A percentile compares a stretch with the other conserved stretches of the same genome.
phyloP scores from a whole-genome alignment of 2,888 invertebrate genomes.

The Drosophila infuscata region DNA sequence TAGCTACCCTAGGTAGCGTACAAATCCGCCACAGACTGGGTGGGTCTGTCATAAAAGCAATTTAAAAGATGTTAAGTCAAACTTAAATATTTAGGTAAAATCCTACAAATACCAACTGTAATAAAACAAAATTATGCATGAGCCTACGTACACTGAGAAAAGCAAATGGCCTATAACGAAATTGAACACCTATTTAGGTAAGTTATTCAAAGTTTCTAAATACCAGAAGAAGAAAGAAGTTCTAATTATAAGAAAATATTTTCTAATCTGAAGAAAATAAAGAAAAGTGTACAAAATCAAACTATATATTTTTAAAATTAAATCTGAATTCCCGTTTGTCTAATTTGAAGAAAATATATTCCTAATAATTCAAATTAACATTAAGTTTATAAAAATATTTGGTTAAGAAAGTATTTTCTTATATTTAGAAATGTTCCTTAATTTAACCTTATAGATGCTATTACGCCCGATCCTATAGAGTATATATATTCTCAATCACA shows the following conservation, averaged over 20 bases:
- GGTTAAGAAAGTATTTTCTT: not conserved
- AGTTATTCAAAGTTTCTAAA: not conserved
- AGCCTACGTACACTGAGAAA: not conserved
- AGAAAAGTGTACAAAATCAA: not conserved
- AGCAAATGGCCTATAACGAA: not conserved
- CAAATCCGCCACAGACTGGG: not conserved
- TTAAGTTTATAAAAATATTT: not conserved
- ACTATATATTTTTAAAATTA: not conserved
- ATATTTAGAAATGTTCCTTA: not conserved
- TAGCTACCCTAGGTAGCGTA: slow-evolving; percentile 33
- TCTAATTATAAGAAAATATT: not conserved
- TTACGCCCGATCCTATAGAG: not conserved
- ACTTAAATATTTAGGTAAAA: slow-evolving; percentile 10
- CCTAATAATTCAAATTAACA: not conserved
- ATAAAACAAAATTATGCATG: not conserved
- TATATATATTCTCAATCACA: not conserved
- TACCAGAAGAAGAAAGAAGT: not conserved
- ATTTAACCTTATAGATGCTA: not conserved
- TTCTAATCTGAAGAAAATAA: not conserved
- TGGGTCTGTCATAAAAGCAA: slow-evolving; percentile 48
- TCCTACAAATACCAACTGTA: not conserved
- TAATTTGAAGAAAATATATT: not conserved
- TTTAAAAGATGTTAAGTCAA: slow-evolving; percentile 66
- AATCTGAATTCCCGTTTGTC: not conserved
- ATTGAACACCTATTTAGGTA: not conserved